Evolutionary conservation across 2,797 vertebrate species (phyloP).

Genomic region (Eleutherodactylus coqui): DNA sequence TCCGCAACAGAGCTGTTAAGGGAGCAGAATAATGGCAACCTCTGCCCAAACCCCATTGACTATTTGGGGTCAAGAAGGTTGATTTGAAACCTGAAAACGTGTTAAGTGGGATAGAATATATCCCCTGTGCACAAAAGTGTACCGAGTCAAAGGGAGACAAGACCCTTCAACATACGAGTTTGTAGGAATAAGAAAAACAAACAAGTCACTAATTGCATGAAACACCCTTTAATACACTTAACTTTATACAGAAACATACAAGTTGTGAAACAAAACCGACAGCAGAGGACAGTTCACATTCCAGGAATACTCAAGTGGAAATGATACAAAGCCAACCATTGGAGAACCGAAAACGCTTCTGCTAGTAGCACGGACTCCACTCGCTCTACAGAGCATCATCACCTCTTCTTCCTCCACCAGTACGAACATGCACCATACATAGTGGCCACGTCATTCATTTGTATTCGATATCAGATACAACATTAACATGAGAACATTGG

Average conservation of each 20-base stretch:
- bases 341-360: conserved; percentile 34
- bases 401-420: not conserved
- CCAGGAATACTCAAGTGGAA: conserved; percentile 41
- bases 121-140: not conserved
- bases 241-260: conserved; percentile 51
- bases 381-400: conserved; percentile 38
- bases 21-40: too few relatives aligned
- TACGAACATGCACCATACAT: conserved; percentile 43
- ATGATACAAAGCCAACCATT: conserved; percentile 40
- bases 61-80: too few relatives aligned
- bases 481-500: not conserved
- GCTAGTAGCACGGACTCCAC: conserved; percentile 44
- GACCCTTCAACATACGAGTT: not conserved
- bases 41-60: too few relatives aligned
- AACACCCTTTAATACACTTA: conserved; percentile 56
- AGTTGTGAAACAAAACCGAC: conserved; percentile 54
- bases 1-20: too few relatives aligned
- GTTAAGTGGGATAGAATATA: not conserved
- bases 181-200: not conserved
- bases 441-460: not conserved
- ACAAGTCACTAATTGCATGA: conserved; percentile 18
- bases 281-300: conserved; percentile 37
- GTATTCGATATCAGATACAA: not conserved
- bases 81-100: too few relatives aligned
- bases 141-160: too few relatives aligned